These are phyloP conservation scores for Eristalis pertinax DNA, from an alignment of 2,888 invertebrate species.

Conservation along the genomic window DNA sequence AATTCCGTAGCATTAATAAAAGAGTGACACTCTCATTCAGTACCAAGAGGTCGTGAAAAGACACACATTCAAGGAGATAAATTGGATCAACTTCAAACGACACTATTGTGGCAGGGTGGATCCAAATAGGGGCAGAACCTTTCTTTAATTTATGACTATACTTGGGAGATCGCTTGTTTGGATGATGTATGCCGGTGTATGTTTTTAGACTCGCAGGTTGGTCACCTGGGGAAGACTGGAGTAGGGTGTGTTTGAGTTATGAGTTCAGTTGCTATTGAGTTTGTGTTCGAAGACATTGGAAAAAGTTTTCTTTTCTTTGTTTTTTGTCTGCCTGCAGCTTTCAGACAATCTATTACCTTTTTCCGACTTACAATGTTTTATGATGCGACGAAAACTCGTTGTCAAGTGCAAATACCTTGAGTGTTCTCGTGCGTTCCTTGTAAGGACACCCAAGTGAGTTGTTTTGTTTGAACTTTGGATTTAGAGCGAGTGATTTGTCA, in stretches of 20 bases:
- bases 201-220: not conserved
- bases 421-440: not conserved
- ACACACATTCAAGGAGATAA: constrained; percentile 24
- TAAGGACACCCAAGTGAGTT: not conserved
- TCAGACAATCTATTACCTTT: not conserved
- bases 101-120: not conserved
- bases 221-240: not conserved
- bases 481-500: not conserved
- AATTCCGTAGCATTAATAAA: constrained; percentile 57
- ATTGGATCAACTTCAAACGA: constrained; percentile 31
- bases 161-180: not conserved
- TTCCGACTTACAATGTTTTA: not conserved
- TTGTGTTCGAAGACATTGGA: not conserved
- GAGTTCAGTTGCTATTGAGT: not conserved
- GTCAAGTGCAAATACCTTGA: not conserved
- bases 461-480: not conserved
- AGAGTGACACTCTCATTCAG: constrained; percentile 30
- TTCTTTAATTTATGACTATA: constrained; percentile 32
- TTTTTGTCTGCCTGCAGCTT: not conserved
- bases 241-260: not conserved
- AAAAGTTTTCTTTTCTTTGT: not conserved
- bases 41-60: constrained; percentile 12
- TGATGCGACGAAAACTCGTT: not conserved
- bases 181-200: not conserved
- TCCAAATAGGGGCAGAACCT: not conserved